Percentiles rank a stretch among this genome's conserved stretches.
phyloP scores from a whole-genome alignment of 2,797 vertebrate genomes.

The Megalops cyprinoides region DNA sequence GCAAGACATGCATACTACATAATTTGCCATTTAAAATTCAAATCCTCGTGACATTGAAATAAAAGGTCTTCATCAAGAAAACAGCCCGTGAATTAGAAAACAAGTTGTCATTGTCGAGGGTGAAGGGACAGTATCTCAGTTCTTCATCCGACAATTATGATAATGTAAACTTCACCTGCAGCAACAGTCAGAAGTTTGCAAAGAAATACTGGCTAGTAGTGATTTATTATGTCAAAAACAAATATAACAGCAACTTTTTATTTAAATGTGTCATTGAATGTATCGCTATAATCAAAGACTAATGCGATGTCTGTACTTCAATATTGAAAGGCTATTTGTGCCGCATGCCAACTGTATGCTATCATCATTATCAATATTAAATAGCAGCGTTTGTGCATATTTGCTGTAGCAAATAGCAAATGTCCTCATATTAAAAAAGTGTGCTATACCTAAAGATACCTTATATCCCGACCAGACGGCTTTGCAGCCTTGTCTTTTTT shows the following conservation, averaged over 20 bases:
- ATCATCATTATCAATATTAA: background rate
- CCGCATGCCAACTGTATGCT: background rate
- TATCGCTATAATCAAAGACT: background rate
- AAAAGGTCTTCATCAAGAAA: constrained; percentile 81
- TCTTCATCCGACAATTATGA: background rate
- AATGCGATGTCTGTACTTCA: background rate
- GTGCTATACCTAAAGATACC: background rate
- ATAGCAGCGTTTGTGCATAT: background rate
- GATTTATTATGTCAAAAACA: background rate
- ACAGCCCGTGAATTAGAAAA: constrained; percentile 75
- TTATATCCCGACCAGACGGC: background rate
- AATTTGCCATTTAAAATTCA: constrained; percentile 77
- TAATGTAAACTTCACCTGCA: background rate
- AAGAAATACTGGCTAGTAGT: background rate
- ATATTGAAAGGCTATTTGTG: background rate
- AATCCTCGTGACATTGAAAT: constrained; percentile 76
- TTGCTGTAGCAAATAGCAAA: background rate
- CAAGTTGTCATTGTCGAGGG: constrained; percentile 69
- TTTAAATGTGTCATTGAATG: background rate
- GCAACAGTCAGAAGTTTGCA: background rate
- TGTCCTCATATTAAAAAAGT: background rate
- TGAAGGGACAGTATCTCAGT: constrained; percentile 40
- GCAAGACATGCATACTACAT: constrained; percentile 74
- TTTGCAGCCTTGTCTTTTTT: background rate
- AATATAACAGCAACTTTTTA: background rate